Evolutionary conservation across 2,888 invertebrate genomes (phyloP).

Genomic region (Odontocerum albicorne): DNA sequence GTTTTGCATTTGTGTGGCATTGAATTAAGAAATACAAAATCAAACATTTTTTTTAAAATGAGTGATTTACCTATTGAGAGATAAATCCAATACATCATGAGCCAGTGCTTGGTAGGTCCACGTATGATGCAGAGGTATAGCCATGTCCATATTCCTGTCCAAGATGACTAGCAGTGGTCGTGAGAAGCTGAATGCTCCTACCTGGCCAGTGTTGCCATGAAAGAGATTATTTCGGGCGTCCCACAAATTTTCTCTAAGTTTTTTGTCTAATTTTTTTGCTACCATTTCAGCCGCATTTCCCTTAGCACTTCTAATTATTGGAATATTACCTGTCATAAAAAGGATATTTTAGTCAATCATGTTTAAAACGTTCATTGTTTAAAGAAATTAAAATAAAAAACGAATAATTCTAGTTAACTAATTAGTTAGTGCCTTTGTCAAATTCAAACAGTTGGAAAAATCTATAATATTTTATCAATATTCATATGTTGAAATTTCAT

Average conservation of each 20-base stretch:
- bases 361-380: too few relatives aligned
- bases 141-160: constrained; percentile 94
- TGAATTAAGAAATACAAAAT: too few relatives aligned
- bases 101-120: constrained; percentile 99
- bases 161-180: constrained; percentile 89
- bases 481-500: too few relatives aligned
- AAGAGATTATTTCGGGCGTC: constrained; percentile 97
- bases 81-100: constrained; percentile 92
- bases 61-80: constrained; percentile 70
- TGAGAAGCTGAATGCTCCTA: constrained; percentile 82
- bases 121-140: constrained; percentile 97
- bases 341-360: too few relatives aligned
- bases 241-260: constrained; percentile 93
- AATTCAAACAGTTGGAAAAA: too few relatives aligned
- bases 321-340: constrained; percentile 66
- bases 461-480: too few relatives aligned
- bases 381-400: too few relatives aligned
- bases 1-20: too few relatives aligned
- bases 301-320: constrained; percentile 88
- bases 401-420: too few relatives aligned
- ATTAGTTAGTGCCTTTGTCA: too few relatives aligned
- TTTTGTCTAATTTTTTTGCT: constrained; percentile 94
- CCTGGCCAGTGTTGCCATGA: constrained; percentile 78
- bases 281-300: constrained; percentile 99
- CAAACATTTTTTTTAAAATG: too few relatives aligned